Evolutionary conservation across 2,888 invertebrate species (phyloP).

Genomic region (Sarcophaga variegata): DNA sequence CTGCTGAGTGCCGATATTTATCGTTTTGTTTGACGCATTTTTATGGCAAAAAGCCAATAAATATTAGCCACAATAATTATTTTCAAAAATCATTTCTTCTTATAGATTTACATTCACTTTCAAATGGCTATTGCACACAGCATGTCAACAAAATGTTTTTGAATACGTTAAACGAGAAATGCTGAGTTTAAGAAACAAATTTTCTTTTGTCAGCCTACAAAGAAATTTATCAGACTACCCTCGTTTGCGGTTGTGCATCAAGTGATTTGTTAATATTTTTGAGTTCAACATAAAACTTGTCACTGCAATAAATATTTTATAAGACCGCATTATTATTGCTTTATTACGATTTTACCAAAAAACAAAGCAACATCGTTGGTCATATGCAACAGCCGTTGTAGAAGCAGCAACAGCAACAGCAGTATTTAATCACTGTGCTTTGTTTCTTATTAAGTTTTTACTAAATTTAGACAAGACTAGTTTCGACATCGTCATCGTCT

Average conservation of each 20-base stretch:
- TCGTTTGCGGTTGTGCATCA: neutral
- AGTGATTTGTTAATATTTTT: conserved; percentile 29
- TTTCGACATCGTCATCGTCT: conserved; percentile 37
- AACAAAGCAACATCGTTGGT: neutral
- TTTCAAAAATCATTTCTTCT: neutral
- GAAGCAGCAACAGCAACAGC: neutral
- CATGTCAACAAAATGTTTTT: neutral
- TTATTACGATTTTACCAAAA: conserved; percentile 11
- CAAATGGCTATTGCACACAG: neutral
- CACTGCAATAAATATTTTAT: conserved; percentile 38
- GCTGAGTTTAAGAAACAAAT: too few relatives aligned
- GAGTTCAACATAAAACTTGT: conserved; percentile 45
- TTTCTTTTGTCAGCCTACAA: too few relatives aligned
- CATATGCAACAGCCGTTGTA: neutral
- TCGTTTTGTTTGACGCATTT: conserved; percentile 34
- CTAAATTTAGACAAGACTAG: conserved; percentile 54
- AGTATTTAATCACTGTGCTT: conserved; percentile 12
- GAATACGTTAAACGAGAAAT: too few relatives aligned
- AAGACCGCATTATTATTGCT: conserved; percentile 9
- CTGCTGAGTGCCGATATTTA: conserved; percentile 18
- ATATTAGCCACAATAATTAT: neutral
- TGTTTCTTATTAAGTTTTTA: conserved; percentile 36
- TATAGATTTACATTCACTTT: conserved; percentile 14
- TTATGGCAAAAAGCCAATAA: conserved; percentile 56
- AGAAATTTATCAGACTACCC: neutral